These are phyloP conservation scores for Psophia crepitans DNA, from an alignment of 2,113 vertebrate genomes.

Conservation along the genomic window DNA sequence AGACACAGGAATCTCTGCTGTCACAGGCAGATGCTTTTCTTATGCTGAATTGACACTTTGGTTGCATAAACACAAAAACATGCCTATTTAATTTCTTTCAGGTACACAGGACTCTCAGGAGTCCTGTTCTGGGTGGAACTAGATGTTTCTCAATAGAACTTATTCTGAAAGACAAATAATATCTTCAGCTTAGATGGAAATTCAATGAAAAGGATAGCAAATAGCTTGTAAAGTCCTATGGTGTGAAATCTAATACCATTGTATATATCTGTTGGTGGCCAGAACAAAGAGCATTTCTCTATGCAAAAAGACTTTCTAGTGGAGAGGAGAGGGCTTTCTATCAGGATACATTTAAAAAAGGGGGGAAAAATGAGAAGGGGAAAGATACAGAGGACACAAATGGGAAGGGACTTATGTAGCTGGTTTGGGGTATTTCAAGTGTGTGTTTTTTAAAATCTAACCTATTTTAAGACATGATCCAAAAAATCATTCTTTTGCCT, in stretches of 20 bases:
- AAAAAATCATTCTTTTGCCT: not conserved
- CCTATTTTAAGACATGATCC: accelerated
- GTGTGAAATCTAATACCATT: not conserved
- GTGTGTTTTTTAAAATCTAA: not conserved
- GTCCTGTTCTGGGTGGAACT: not conserved
- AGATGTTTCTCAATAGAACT: not conserved
- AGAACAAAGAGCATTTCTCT: not conserved
- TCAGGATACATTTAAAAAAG: not conserved
- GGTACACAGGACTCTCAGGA: not conserved
- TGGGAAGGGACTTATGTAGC: accelerated
- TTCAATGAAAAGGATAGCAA: not conserved
- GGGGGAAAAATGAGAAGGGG: too few relatives aligned
- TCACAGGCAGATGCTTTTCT: not conserved
- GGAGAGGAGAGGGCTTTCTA: not conserved
- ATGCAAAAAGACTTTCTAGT: not conserved
- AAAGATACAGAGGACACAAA: not conserved
- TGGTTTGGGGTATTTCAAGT: not conserved
- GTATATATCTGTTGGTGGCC: not conserved
- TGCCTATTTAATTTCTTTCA: not conserved
- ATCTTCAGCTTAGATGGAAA: not conserved
- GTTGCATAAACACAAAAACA: not conserved
- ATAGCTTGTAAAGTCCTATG: not conserved
- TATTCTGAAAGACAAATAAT: not conserved
- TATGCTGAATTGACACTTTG: not conserved
- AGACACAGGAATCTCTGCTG: not conserved